Percentiles rank a stretch among this genome's conserved stretches.
Evolutionary conservation across 2,797 vertebrate genomes (phyloP).

Genomic region (Spea hammondii): DNA sequence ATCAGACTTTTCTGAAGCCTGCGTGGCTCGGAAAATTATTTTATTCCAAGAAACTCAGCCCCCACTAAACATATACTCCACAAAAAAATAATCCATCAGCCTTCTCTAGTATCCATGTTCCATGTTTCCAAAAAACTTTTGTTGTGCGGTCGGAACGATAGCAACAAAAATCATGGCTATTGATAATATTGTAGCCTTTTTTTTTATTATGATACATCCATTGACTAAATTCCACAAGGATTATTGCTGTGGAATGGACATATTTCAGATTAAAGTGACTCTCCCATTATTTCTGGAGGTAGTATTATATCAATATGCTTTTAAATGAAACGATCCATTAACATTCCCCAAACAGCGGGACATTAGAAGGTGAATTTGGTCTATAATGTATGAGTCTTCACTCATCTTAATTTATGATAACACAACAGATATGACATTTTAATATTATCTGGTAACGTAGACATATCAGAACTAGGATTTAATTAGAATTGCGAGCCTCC

Average conservation of each 20-base stretch:
- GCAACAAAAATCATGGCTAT: too few relatives aligned
- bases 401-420: conserved; percentile 15
- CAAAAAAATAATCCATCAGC: too few relatives aligned
- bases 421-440: conserved; percentile 7
- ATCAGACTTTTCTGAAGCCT: too few relatives aligned
- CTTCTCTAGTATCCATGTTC: too few relatives aligned
- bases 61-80: too few relatives aligned
- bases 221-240: not conserved
- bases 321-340: conserved; percentile 18
- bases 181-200: not conserved
- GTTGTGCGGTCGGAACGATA: too few relatives aligned
- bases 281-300: not conserved
- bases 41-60: too few relatives aligned
- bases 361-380: conserved; percentile 13
- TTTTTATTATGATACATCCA: not conserved
- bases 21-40: too few relatives aligned
- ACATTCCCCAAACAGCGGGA: not conserved
- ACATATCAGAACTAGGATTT: not conserved
- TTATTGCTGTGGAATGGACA: not conserved
- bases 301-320: conserved; percentile 12
- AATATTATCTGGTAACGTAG: not conserved
- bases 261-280: not conserved
- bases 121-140: too few relatives aligned
- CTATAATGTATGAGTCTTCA: not conserved
- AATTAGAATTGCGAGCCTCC: not conserved